Base-by-base conservation (phyloP, 2,113 vertebrate species). In the Calidris pugnax region DNA sequence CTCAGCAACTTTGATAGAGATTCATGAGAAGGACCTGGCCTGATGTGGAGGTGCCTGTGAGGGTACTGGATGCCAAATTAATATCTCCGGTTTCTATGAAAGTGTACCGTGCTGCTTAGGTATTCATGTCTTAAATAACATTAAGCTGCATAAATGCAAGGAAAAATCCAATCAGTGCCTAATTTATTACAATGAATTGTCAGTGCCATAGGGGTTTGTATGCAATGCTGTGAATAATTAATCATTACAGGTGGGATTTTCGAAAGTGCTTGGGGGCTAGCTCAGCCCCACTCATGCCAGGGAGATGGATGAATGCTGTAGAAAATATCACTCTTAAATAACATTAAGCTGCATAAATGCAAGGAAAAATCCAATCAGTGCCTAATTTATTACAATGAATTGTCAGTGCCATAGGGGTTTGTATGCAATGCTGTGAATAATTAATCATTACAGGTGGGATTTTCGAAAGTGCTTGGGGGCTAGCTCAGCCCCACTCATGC, bases 31-130 rank as follows among this genome's bases (percentile, higher is more conserved):
- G 48, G 47, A 39, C 11, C 26, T 33, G 28, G 32, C 3, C 32
- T 8, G 9, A 2, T 7, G 23, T 27, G 53, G 50, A 15, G 18
- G 4, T 45, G 14, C 18, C 3, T 27, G 15, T 7, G 71, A 32
- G 5, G 9, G 12, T 45, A 4, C 21, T 13, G 41, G 21, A 41
- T 7, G 30, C 17, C 24, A 30, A n/a, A 41, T 13, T 30, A 0
- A 8, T 19, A 9, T 53, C 21, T 64, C 14, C 18, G 35, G 11
- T 41, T 41, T 13, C 32, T 30, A 0, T 47, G 24, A 66, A 71
- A 62, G 43, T 0, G 0, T 20, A 0, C 14, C 18, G 0, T 37
- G 17, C 48, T 80, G 35, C 24, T 64, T 55, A 39, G 26, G 16
- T 59, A 32, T n/a, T 45, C 20, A 3, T 16, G 30, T 30, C 35